Base-by-base conservation (phyloP, 2,113 vertebrate species). In the Perca fluviatilis region DNA sequence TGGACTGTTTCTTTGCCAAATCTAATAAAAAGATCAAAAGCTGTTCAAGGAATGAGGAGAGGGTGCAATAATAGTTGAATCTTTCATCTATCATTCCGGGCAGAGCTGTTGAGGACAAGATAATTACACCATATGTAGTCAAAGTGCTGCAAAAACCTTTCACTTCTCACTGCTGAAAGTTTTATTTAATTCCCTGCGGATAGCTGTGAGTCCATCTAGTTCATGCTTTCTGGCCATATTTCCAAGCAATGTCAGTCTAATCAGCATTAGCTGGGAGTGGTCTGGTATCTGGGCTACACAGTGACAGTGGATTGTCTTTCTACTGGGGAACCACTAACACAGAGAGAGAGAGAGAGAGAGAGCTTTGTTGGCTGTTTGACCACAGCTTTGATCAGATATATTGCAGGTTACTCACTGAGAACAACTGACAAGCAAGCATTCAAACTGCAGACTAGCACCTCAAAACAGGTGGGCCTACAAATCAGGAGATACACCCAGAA, bases 121-220 rank as follows among this genome's bases (percentile, higher is more conserved):
- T 91, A 88, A 89, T 88, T 90, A 72, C 77, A 74, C 70, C 73
- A 78, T 74, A 78, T 90, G 86, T 78, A 75, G 78, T 76, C 77
- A 71, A 79, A 85, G 64, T 67, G 67, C 71, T 61, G 57, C 64
- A 73, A 73, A 84, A 83, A 79, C 76, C 77, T 70, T 70, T 79
- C 70, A 69, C 83, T 80, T 75, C 64, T 78, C 47, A 51, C 66
- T 43, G 64, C 73, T 66, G 57, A 73, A 85, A 64, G 47, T 27
- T 76, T 60, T 65, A 46, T 85, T 60, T 63, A 75, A 82, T 77
- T 79, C 77, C 77, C 78, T 7, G 10, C 53, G 58, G 78, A 75
- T 12, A 51, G 43, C 78, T 80, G 64, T 58, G 56, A 82, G 53
- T 84, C 74, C 40, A 61, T 73, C 66, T 14, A 21, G 53, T 63